Conservation (phyloP, 2,888 invertebrate species). For the Odontothrips loti region DNA sequence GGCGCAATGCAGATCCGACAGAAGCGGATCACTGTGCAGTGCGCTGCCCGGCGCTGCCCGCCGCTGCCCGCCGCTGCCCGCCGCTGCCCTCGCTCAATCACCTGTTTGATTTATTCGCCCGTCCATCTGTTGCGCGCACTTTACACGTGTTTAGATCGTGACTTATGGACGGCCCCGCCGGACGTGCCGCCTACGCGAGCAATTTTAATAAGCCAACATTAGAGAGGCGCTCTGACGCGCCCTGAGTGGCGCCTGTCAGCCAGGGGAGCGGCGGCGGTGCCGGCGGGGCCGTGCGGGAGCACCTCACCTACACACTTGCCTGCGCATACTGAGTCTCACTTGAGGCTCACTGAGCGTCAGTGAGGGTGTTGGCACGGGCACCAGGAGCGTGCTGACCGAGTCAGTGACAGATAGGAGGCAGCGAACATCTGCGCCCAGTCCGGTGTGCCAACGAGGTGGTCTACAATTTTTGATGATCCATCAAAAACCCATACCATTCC, state of each 20-base stretch:
- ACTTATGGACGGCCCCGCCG: too few species aligned
- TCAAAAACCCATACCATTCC: too few species aligned
- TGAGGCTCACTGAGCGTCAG: too few species aligned
- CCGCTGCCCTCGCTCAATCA: background rate
- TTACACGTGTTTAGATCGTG: too few species aligned
- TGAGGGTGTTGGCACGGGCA: too few species aligned
- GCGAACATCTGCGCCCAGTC: too few species aligned
- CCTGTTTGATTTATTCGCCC: background rate
- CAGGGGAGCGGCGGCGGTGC: background rate
- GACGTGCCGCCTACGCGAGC: background rate
- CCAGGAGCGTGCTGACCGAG: too few species aligned
- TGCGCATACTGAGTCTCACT: too few species aligned
- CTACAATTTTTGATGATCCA: too few species aligned
- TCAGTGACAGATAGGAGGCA: too few species aligned
- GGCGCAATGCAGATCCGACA: background rate
- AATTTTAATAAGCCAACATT: background rate
- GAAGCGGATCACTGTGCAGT: background rate
- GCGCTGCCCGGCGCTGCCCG: background rate
- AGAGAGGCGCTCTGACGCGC: background rate
- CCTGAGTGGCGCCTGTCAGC: constrained; percentile 5
- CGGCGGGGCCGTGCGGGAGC: background rate
- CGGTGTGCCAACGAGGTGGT: too few species aligned
- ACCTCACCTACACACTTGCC: background rate
- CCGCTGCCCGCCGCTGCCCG: background rate
- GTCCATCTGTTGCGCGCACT: too few species aligned